Conservation (phyloP, 2,113 vertebrate genomes). For the Microtus montanus region DNA sequence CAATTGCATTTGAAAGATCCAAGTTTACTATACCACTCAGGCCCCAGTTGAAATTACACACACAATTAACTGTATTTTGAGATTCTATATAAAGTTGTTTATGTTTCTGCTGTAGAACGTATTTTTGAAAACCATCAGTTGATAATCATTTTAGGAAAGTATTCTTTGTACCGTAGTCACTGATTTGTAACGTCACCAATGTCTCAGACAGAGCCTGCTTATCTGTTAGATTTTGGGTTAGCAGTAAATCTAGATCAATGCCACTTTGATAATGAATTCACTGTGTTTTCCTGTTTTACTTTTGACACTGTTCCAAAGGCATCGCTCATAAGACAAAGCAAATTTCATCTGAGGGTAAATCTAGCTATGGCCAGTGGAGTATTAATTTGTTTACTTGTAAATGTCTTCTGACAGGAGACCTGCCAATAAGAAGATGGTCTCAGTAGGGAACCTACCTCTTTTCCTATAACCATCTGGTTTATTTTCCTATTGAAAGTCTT, state of each 20-base stretch:
- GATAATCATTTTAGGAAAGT: background rate
- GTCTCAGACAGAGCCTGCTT: background rate
- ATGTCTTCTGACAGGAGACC: slow-evolving; percentile 70
- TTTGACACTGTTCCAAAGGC: background rate
- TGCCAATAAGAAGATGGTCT: slow-evolving; percentile 68
- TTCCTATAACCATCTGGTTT: slow-evolving; percentile 82
- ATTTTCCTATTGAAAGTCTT: slow-evolving; percentile 78
- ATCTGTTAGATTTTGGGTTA: background rate
- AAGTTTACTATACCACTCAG: background rate
- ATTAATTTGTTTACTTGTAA: slow-evolving; percentile 76
- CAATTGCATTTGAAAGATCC: background rate
- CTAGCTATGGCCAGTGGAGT: slow-evolving; percentile 51
- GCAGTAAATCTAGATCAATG: slow-evolving; percentile 12
- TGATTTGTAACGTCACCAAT: background rate
- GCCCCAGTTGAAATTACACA: background rate
- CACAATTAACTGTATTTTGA: background rate
- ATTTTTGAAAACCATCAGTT: background rate
- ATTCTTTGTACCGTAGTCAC: background rate
- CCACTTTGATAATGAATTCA: background rate
- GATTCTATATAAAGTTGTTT: background rate
- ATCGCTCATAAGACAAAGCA: background rate
- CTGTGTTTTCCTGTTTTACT: background rate
- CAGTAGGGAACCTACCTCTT: slow-evolving; percentile 76
- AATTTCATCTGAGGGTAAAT: background rate
- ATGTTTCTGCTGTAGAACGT: background rate